phyloP scores from a whole-genome alignment of 2,113 vertebrate genomes.

The Psephotus haematonotus region DNA sequence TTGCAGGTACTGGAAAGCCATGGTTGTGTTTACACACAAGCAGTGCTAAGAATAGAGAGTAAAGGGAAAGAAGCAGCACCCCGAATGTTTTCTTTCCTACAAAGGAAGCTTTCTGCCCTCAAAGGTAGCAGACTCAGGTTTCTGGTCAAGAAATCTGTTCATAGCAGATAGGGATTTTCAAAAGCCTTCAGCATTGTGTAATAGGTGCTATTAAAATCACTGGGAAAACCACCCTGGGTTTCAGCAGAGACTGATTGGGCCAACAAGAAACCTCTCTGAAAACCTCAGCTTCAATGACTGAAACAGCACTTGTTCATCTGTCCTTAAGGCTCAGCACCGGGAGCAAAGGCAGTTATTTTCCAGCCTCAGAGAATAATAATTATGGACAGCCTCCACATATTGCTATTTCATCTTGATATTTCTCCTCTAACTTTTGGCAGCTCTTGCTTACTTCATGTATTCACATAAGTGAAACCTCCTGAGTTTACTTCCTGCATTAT shows the following conservation, averaged over 20 bases:
- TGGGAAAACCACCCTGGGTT: neutral
- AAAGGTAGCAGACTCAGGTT: neutral
- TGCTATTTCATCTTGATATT: neutral
- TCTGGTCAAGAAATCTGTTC: neutral
- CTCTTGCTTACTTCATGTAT: neutral
- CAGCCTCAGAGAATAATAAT: neutral
- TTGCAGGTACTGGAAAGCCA: neutral
- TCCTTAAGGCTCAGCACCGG: neutral
- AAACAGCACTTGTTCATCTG: neutral
- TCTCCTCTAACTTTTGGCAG: neutral
- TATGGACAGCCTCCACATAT: neutral
- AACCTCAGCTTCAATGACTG: neutral
- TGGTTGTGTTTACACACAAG: neutral
- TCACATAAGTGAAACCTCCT: neutral
- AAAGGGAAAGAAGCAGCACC: neutral
- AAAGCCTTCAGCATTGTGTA: neutral
- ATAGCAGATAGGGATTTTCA: neutral
- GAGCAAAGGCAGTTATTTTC: neutral
- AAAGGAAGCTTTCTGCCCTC: neutral
- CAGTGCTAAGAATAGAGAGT: neutral
- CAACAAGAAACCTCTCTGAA: neutral
- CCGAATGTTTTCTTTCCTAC: neutral
- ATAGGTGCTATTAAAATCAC: neutral
- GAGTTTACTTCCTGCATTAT: neutral
- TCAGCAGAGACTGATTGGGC: neutral